These are phyloP conservation scores for Sebastes hopkinsi DNA, from an alignment of 2,797 vertebrate genomes.

Conservation along the genomic window DNA sequence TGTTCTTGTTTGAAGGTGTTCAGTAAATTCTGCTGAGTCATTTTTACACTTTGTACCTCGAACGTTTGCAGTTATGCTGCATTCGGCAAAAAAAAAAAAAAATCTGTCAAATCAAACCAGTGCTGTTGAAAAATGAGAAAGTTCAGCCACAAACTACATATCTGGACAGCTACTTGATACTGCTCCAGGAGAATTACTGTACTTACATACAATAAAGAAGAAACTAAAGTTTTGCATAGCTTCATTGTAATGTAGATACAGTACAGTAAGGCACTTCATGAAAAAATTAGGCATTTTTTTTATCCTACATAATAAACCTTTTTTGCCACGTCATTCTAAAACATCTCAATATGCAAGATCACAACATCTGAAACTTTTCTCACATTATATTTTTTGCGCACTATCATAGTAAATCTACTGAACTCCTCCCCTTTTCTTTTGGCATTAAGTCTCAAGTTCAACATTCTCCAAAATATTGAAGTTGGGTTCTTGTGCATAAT, in stretches of 20 bases:
- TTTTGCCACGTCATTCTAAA: constrained; percentile 74
- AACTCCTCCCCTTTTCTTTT: constrained; percentile 73
- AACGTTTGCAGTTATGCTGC: constrained; percentile 77
- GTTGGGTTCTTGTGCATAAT: constrained; percentile 84
- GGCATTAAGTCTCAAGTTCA: constrained; percentile 82
- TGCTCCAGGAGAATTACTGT: constrained; percentile 82
- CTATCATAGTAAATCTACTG: constrained; percentile 56
- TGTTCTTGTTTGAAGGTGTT: constrained; percentile 70
- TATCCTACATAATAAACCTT: constrained; percentile 82
- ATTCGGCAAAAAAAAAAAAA: constrained; percentile 66
- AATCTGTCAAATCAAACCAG: constrained; percentile 49
- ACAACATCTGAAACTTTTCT: constrained; percentile 64
- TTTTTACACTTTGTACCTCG: constrained; percentile 70
- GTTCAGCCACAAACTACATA: constrained; percentile 75
- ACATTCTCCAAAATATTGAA: constrained; percentile 76
- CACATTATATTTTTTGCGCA: constrained; percentile 63
- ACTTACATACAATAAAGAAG: constrained; percentile 89
- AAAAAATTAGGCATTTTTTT: constrained; percentile 83
- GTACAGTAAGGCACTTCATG: constrained; percentile 93
- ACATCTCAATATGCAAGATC: constrained; percentile 71
- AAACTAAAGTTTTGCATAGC: constrained; percentile 93
- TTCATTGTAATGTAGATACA: constrained; percentile 92
- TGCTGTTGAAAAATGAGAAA: constrained; percentile 67
- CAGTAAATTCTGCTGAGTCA: constrained; percentile 62
- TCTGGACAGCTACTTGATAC: constrained; percentile 67